Conservation (phyloP, 2,797 vertebrate species). For the Rhincodon typus region DNA sequence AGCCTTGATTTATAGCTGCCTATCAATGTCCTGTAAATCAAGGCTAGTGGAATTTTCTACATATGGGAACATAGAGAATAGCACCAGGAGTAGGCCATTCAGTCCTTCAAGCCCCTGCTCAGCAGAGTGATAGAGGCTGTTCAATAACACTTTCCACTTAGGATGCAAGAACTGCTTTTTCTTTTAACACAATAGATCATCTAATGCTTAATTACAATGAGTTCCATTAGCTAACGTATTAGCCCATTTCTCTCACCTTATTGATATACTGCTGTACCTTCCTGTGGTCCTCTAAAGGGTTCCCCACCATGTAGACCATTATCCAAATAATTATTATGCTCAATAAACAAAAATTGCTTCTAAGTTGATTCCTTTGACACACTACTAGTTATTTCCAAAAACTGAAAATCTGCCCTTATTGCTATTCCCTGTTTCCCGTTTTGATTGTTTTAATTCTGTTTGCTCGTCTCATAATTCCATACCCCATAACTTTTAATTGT, state of each 20-base stretch:
- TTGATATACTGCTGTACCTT: not conserved
- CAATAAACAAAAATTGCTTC: not conserved
- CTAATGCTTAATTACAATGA: not conserved
- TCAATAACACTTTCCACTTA: not conserved
- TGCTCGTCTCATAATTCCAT: not conserved
- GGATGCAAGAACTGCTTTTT: not conserved
- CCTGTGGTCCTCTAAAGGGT: not conserved
- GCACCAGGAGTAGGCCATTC: too few species aligned
- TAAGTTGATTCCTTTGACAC: not conserved
- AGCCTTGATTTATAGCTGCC: not conserved
- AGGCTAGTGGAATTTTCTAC: not conserved
- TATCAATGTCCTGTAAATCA: not conserved
- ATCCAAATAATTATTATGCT: not conserved
- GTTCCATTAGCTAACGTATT: not conserved
- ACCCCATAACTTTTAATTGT: not conserved
- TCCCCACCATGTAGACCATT: not conserved
- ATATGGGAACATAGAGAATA: too few species aligned
- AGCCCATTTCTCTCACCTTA: not conserved
- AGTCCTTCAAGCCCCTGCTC: too few species aligned
- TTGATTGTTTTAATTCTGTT: not conserved
- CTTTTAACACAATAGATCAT: not conserved
- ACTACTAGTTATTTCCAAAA: not conserved
- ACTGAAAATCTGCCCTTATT: not conserved
- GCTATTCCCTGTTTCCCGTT: not conserved
- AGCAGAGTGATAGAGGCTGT: too few species aligned